Evolutionary conservation across 2,888 invertebrate species (phyloP).

Genomic region (Dromius quadrimaculatus): DNA sequence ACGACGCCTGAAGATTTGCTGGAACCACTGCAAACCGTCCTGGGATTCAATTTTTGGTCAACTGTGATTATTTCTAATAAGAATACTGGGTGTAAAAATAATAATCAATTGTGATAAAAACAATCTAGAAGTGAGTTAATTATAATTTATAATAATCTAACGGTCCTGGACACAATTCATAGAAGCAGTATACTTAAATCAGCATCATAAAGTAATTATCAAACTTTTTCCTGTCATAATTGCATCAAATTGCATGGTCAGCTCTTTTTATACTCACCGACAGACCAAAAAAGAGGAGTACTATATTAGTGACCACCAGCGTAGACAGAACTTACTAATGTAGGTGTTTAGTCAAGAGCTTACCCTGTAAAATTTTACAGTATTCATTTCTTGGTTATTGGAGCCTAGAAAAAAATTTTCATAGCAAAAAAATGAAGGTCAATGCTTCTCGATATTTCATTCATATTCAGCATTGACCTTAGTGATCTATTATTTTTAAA

Average conservation of each 20-base stretch:
- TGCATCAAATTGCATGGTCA: constrained; percentile 49
- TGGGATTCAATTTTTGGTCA: no score
- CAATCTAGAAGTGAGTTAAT: constrained; percentile 20
- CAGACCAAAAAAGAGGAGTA: constrained; percentile 8
- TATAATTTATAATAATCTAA: constrained; percentile 35
- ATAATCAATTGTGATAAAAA: no score
- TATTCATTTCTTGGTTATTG: neutral
- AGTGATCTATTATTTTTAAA: constrained; percentile 13
- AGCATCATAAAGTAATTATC: constrained; percentile 49
- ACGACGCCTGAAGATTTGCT: no score
- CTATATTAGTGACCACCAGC: constrained; percentile 24
- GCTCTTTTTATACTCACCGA: constrained; percentile 36
- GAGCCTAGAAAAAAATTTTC: neutral
- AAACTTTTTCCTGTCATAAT: constrained; percentile 43
- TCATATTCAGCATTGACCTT: constrained; percentile 5
- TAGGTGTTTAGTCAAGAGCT: constrained; percentile 31
- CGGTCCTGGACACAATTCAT: constrained; percentile 26
- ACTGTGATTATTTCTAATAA: no score
- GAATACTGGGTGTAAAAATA: no score
- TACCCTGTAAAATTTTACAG: neutral
- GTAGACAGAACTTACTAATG: constrained; percentile 36
- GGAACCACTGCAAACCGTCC: no score
- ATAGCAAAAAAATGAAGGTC: constrained; percentile 29
- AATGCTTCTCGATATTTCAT: constrained; percentile 4
- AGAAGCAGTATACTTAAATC: constrained; percentile 41